A percentile compares a stretch with the other conserved stretches of the same genome.
These are phyloP conservation scores for Actinernus sp. DNA, from an alignment of 92 coral and sea anemone species.

Conservation along the genomic window DNA sequence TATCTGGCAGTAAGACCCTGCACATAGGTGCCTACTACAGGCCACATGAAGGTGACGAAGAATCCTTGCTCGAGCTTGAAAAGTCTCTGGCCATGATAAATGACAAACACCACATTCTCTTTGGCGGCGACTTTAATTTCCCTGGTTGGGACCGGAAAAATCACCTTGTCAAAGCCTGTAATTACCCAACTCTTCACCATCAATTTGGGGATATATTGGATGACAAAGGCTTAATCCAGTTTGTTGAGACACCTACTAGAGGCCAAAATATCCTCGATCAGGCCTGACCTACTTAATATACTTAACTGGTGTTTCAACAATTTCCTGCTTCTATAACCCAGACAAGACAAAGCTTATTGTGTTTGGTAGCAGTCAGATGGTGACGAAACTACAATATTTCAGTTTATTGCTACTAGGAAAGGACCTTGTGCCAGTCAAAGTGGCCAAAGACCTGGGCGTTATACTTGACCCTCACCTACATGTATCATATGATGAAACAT, in stretches of 20 bases:
- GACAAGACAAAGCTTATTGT: constrained; percentile 35
- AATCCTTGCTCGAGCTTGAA: constrained; percentile 27
- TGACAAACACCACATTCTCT: constrained; percentile 39
- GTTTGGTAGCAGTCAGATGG: no score
- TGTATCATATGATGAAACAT: no score
- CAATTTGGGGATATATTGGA: constrained; percentile 56
- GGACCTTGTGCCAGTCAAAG: constrained; percentile 28
- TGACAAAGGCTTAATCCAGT: constrained; percentile 24
- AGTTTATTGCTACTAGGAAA: constrained; percentile 32
- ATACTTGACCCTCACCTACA: constrained; percentile 4
- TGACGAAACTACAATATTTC: constrained; percentile 29
- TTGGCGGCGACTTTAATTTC: constrained; percentile 55
- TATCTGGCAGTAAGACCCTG: constrained; percentile 40
- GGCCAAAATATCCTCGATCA: constrained; percentile 38
- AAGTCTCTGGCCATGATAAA: no score
- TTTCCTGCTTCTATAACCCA: constrained; percentile 40
- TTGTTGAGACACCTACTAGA: constrained; percentile 58
- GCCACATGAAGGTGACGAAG: constrained; percentile 41
- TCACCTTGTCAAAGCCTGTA: constrained; percentile 23
- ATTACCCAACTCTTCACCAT: constrained; percentile 23
- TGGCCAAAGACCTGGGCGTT: constrained; percentile 34
- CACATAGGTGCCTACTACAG: no score
- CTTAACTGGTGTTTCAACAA: constrained; percentile 57
- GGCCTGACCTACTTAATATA: constrained; percentile 18
- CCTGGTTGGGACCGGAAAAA: constrained; percentile 62